A percentile compares a stretch with the other conserved stretches of the same genome.
Conservation (phyloP, 53 echinoderm and acorn worm species). For the Arbacia lixula region DNA sequence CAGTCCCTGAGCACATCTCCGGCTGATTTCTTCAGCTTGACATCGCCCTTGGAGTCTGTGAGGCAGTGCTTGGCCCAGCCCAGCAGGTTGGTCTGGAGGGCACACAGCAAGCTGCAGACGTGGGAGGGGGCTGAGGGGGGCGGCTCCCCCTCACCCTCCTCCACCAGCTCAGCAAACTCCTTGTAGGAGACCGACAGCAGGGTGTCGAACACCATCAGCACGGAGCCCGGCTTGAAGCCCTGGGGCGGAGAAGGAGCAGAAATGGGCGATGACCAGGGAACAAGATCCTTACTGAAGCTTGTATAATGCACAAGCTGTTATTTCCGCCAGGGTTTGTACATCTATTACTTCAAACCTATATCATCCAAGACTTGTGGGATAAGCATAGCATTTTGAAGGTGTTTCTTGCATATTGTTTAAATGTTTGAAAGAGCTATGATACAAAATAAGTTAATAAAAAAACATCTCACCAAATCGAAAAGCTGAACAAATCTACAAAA, state of each 20-base stretch:
- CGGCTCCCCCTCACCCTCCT: conserved; percentile 22
- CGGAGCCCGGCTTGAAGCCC: conserved; percentile 46
- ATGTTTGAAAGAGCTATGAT: no score
- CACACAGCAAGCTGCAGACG: conserved; percentile 82
- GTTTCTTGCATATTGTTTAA: no score
- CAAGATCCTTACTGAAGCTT: no score
- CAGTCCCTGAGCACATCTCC: conserved; percentile 76
- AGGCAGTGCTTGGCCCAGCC: conserved; percentile 71
- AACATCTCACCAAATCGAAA: no score
- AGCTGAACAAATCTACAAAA: no score
- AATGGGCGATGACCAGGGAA: no score
- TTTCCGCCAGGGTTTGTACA: no score
- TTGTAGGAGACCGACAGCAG: conserved; percentile 86
- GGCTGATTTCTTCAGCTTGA: conserved; percentile 57
- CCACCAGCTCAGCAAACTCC: conserved; percentile 66
- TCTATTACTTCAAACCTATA: no score
- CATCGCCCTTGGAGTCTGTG: conserved; percentile 25
- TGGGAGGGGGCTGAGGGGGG: conserved; percentile 66
- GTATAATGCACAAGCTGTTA: no score
- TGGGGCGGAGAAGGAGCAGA: not conserved
- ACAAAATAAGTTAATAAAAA: no score
- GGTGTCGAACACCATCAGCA: conserved; percentile 80
- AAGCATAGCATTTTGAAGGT: no score
- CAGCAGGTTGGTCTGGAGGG: conserved; percentile 88
- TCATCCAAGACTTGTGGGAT: no score